phyloP scores from a whole-genome alignment of 1,140 invertebrate species.

The Heliconius hewitsoni region DNA sequence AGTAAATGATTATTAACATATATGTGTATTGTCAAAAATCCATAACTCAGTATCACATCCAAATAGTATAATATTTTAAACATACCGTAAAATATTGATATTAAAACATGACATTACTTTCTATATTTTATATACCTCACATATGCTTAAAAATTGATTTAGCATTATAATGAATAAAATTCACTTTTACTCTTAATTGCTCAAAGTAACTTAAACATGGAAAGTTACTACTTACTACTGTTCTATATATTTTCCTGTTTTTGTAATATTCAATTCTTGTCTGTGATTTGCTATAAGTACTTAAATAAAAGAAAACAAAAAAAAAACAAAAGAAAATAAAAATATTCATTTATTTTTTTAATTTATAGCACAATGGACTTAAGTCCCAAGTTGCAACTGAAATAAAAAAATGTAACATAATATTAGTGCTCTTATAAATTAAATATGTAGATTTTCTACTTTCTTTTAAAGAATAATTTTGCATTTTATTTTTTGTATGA shows the following conservation, averaged over 20 bases:
- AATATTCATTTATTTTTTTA: background rate
- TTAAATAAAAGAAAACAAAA: background rate
- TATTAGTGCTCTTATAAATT: background rate
- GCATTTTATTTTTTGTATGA: background rate
- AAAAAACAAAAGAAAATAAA: background rate
- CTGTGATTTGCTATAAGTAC: slow-evolving; percentile 10
- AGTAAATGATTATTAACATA: background rate
- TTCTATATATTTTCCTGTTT: background rate
- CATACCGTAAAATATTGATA: background rate
- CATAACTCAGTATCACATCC: too few relatives aligned
- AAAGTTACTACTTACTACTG: background rate
- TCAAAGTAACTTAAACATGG: background rate
- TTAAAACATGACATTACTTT: slow-evolving; percentile 7
- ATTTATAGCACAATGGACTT: background rate
- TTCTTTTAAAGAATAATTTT: background rate
- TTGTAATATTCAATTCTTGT: background rate
- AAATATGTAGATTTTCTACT: background rate
- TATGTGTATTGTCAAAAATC: background rate
- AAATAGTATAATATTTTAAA: background rate
- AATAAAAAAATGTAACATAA: background rate
- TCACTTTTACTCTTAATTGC: background rate
- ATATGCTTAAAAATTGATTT: background rate
- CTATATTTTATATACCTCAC: slow-evolving; percentile 2
- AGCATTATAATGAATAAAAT: background rate
- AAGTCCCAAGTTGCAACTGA: background rate